Base-by-base conservation (phyloP, 2,113 vertebrate genomes). In the Atlantisia rogersi region DNA sequence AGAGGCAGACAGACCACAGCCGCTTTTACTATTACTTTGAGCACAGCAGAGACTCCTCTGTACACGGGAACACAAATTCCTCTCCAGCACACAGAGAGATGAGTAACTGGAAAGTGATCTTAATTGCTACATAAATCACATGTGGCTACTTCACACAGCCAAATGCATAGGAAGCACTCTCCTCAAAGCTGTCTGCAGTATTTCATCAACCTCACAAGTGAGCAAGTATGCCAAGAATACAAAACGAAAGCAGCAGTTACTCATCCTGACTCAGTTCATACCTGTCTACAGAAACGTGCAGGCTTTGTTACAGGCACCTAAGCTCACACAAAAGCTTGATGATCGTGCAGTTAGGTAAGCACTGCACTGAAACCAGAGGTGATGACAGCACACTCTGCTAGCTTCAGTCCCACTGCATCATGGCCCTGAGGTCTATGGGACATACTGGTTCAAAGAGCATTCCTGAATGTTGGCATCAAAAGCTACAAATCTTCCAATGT, bases 61-160 rank as follows among this genome's bases (percentile, higher is more conserved):
- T 44, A n/a, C 35, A 48, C 15, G 1, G 62, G 44, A 88, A 76
- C 29, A 67, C 31, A 59, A 70, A 97, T 92, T 94, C 71, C 35
- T 88, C 64, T 71, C 56, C 82, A 88, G 79, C 50, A 88, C 60
- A 78, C 64, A 77, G 53, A 48, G 3, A 62, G 76, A 94, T 96
- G 90, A 95, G 69, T 90, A 96, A 96, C 85, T 75, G 67, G 56
- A 95, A 94, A 90, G 64, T 28, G 25, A 67, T 90, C 79, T 90
- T 96, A 96, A 96, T 79, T 93, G 90, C 88, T 92, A 65, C 80
- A 88, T 93, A 94, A 96, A 96, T 96, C 94, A 93, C 24, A 84
- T 18, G 52, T 48, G 82, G 79, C 68, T 92, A 88, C 76, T 95
- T 86, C 81, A 55, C 90, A 92, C 12, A 93, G 86, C 64, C 90